Percentiles rank a stretch among this genome's conserved stretches.
Conservation (phyloP, 2,797 vertebrate genomes). For the Psittacula derbiana region DNA sequence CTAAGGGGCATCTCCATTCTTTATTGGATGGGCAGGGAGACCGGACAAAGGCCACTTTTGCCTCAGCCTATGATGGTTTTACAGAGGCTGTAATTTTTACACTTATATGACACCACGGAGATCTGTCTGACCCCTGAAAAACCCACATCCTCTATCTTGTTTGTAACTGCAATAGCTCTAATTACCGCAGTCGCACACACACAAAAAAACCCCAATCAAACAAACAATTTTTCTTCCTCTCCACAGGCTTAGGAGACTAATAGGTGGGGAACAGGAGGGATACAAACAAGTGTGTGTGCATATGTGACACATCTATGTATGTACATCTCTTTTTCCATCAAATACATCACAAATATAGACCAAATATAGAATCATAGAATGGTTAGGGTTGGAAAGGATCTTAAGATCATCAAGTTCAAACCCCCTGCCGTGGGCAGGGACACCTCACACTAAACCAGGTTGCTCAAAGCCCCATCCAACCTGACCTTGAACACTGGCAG, state of each 20-base stretch:
- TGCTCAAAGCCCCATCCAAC: neutral
- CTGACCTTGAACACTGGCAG: neutral
- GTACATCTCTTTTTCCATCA: neutral
- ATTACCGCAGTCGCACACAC: neutral
- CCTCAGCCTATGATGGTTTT: neutral
- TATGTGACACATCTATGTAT: accelerated
- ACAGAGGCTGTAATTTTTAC: neutral
- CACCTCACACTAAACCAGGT: neutral
- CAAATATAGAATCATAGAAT: neutral
- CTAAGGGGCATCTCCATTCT: neutral
- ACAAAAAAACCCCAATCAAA: neutral
- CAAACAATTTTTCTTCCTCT: neutral
- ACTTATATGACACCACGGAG: neutral
- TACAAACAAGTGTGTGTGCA: neutral
- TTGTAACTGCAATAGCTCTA: neutral
- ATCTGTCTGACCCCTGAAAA: neutral
- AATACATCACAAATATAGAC: neutral
- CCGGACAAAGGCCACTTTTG: neutral
- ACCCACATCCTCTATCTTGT: neutral
- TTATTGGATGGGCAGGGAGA: neutral
- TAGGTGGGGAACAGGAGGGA: neutral
- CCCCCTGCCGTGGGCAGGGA: neutral
- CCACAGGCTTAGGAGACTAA: neutral
- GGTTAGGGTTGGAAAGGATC: neutral
- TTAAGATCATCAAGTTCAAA: neutral